Base-by-base conservation (phyloP, 2,797 vertebrate species). In the Acipenser oxyrinchus region DNA sequence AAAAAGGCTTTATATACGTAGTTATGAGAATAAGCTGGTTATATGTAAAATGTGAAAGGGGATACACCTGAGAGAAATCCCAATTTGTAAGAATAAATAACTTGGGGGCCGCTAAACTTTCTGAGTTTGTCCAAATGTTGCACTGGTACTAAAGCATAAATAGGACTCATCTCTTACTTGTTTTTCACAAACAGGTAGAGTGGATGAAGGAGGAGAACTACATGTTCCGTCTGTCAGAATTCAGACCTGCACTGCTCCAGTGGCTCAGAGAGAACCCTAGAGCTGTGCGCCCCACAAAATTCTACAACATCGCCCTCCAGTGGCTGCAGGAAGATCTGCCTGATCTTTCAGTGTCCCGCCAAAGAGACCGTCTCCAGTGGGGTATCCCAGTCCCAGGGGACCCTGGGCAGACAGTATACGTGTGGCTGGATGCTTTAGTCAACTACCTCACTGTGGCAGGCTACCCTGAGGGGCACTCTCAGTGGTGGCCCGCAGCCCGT, bases 201-300 rank as follows among this genome's bases (percentile, higher is more conserved):
- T 98, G 96, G 96, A 93, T 93, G 81, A 88, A 88, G 70, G 96
- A 99, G 76, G 91, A 99, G 66, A 99, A 99, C 74, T 98, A 98
- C 73, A 92, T 99, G 86, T 99, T 99, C 77, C 90, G 87, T 23
- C 86, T 99, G 1, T 97, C 95, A 0, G 76, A 73, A 0, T 95
- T 98, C 63, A 88, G 76, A 18, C 76, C 84, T 49, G 84, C 81
- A 0, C 77, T 99, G 63, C 87, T 74, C 13, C 74, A 74, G 58
- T 98, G 96, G 96, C 83, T 99, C 15, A 75, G 5, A 55, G 79
- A 69, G 48, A 85, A 90, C 64, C 92, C 92, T 0, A 65, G 11
- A 0, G 86, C 84, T 0, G 51, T 99, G 0, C 83, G 74, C 13
- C 95, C 96, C 0, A 78, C 88, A n/a, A 89, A 86, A 0, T 99